These are phyloP conservation scores for Bombus balteatus DNA, from an alignment of 1,140 invertebrate genomes.

Conservation along the genomic window DNA sequence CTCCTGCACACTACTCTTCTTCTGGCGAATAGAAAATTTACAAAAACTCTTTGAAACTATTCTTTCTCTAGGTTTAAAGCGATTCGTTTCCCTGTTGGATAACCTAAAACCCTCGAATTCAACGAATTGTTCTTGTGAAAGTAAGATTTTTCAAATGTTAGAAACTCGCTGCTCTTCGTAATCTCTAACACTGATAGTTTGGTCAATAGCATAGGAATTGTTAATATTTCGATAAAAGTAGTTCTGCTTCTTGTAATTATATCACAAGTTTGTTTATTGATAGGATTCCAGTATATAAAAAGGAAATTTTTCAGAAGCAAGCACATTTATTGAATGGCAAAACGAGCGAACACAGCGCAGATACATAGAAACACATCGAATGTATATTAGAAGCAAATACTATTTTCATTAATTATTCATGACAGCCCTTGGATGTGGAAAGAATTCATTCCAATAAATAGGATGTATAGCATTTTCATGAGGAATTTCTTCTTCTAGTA, in stretches of 20 bases:
- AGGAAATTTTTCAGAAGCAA: no score
- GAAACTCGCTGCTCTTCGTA: background rate
- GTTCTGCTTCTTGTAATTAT: background rate
- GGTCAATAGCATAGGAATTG: background rate
- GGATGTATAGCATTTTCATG: background rate
- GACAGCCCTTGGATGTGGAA: no score
- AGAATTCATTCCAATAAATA: slow-evolving; percentile 51
- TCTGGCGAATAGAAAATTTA: background rate
- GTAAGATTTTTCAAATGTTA: background rate
- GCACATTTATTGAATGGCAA: background rate
- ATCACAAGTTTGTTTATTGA: no score
- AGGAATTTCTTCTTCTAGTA: no score
- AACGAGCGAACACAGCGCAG: background rate
- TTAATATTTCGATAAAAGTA: background rate
- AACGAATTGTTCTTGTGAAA: slow-evolving; percentile 1
- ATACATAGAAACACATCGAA: background rate
- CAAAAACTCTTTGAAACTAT: slow-evolving; percentile 1
- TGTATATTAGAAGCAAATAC: background rate
- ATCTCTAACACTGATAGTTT: background rate
- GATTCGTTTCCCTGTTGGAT: background rate
- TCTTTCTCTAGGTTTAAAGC: background rate
- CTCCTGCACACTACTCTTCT: background rate
- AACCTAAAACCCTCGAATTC: background rate
- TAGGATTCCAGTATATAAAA: no score
- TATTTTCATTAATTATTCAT: no score